Conservation (phyloP, 2,113 vertebrate species). For the Microcebus lehilahytsara region DNA sequence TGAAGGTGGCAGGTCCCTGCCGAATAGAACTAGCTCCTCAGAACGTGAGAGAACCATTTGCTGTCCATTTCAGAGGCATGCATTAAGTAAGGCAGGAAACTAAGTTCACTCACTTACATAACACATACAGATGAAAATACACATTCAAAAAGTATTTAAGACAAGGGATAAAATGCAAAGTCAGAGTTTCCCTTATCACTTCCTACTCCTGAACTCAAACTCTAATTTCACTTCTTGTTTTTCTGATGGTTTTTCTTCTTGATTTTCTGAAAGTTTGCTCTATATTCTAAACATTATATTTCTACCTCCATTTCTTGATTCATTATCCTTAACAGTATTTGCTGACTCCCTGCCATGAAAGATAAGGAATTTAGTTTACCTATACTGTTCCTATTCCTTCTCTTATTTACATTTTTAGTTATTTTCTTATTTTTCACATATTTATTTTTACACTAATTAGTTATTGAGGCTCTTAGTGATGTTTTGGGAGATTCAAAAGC, state of each 20-base stretch:
- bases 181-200: background rate
- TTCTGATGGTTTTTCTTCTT: background rate
- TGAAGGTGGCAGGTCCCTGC: background rate
- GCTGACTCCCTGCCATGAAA: background rate
- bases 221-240: background rate
- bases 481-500: background rate
- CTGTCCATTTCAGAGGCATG: background rate
- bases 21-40: background rate
- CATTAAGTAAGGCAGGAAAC: background rate
- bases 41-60: background rate
- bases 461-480: constrained; percentile 23
- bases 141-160: background rate
- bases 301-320: background rate
- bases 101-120: background rate
- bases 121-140: background rate
- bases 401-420: background rate
- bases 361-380: background rate
- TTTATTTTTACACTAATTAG: background rate
- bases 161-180: background rate
- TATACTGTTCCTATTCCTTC: background rate
- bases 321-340: background rate
- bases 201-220: background rate
- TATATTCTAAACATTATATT: background rate
- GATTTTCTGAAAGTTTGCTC: background rate
- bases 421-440: background rate